phyloP scores from a whole-genome alignment of 2,113 vertebrate species.

The Planiliza haematocheilus region DNA sequence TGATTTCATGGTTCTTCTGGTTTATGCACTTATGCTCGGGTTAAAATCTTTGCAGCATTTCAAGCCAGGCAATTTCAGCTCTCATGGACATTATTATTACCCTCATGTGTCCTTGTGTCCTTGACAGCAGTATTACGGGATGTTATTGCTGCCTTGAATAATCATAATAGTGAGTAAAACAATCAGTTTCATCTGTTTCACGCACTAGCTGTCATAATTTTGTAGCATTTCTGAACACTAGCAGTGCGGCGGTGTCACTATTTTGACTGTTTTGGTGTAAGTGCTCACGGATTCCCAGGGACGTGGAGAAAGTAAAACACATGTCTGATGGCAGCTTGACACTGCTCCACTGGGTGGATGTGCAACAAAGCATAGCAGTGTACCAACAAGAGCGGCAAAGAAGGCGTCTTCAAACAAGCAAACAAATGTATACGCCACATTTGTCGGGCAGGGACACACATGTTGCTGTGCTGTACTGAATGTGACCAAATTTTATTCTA shows the following conservation, averaged over 20 bases:
- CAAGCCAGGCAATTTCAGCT: constrained; percentile 15
- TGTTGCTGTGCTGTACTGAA: not conserved
- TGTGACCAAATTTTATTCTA: not conserved
- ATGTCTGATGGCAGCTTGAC: not conserved
- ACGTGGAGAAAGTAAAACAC: not conserved
- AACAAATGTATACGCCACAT: not conserved
- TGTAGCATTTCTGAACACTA: not conserved
- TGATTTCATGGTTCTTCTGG: constrained; percentile 28
- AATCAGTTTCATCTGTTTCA: not conserved
- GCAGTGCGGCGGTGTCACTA: too few species aligned
- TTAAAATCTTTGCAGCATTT: constrained; percentile 22
- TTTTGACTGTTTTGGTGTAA: not conserved
- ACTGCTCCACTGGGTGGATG: not conserved
- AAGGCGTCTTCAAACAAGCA: too few species aligned
- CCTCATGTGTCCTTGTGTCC: constrained; percentile 10
- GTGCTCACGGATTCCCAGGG: not conserved
- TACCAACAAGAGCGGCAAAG: not conserved
- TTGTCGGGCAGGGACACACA: not conserved
- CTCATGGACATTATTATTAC: constrained; percentile 4
- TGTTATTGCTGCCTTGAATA: constrained; percentile 13
- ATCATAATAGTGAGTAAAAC: constrained; percentile 1
- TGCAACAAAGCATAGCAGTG: not conserved
- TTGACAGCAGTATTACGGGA: constrained; percentile 30
- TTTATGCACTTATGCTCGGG: constrained; percentile 24
- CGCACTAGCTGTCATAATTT: not conserved